Percentiles rank a stretch among this genome's conserved stretches.
Conservation (phyloP, 2,888 invertebrate species). For the Venusia cambrica region DNA sequence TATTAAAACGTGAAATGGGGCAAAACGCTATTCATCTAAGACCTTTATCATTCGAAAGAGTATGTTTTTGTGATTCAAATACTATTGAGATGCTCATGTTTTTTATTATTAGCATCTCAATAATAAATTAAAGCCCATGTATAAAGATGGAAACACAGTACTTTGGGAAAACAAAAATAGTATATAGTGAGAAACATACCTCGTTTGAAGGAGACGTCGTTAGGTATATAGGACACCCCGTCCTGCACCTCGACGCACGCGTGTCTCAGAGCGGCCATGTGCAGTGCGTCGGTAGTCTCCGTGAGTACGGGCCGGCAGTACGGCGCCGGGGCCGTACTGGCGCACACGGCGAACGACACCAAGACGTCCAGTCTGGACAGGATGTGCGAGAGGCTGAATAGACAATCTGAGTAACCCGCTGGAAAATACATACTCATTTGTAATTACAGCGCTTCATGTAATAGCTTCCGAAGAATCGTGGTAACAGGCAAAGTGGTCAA, state of each 20-base stretch:
- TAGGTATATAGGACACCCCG: conserved; percentile 94
- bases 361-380: conserved; percentile 94
- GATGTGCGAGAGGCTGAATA: conserved; percentile 88
- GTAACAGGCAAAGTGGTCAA: too few species aligned
- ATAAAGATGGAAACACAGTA: too few species aligned
- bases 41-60: too few species aligned
- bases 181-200: conserved; percentile 55
- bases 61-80: too few species aligned
- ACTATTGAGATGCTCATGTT: too few species aligned
- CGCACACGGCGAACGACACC: conserved; percentile 91
- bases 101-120: too few species aligned
- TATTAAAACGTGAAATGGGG: too few species aligned
- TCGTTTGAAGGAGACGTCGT: conserved; percentile 90
- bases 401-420: conserved; percentile 92
- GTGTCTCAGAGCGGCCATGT: conserved; percentile 90
- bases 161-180: not conserved
- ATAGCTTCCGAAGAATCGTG: too few species aligned
- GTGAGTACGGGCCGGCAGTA: conserved; percentile 88
- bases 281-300: conserved; percentile 68
- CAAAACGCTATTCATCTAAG: too few species aligned
- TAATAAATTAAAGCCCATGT: too few species aligned
- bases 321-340: conserved; percentile 86
- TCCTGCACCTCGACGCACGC: conserved; percentile 96
- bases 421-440: too few species aligned
- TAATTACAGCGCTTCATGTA: too few species aligned